Evolutionary conservation across 2,113 vertebrate genomes (phyloP), one percentile per base, ranked within the genome.

Genomic region (Antigone vipio): DNA sequence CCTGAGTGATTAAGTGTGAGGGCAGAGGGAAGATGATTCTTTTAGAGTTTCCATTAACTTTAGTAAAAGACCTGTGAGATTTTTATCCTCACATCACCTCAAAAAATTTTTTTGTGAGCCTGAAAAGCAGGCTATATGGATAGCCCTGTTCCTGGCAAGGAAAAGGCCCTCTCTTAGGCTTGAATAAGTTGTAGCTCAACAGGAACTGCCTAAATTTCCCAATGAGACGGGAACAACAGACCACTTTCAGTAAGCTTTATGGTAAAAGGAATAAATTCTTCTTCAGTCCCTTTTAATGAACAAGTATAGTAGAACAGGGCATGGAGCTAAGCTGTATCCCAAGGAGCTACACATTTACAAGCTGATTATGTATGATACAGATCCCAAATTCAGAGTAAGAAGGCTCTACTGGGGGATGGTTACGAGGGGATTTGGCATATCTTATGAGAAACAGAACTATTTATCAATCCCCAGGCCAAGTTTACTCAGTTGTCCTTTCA

Each of bases 401-500:
- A 21, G 22, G 53, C 47, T 86, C 40, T 40, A 11, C 38, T 5
- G 5, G 24, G 47, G 50, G 12, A 73, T 29, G 32, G 77, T 71
- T 88, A 44, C 1, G 2, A 81, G 55, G 29, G 23, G 40, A 63
- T 77, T 47, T 62, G 58, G 52, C 1, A 0, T 55, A 88, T 82
- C 78, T 92, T 73, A 55, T 16, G 42, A 88, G 82, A 91, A 95
- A 75, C 12, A 75, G 68, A 84, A 62, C 63, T 82, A 60, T 92
- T 88, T 94, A 85, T 78, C 77, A 93, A 8, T 59, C 60, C 53
- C 66, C 71, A 66, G 72, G 84, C 75, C 82, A 93, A 91, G 79
- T 97, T 95, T 92, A 94, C 49, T 86, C 77, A 93, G 95, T 89
- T 94, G 66, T 96, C 85, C 78, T 88, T 80, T 95, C 91, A 86